phyloP scores from a whole-genome alignment of 2,888 invertebrate species.

The Gandaritis pyraliata region DNA sequence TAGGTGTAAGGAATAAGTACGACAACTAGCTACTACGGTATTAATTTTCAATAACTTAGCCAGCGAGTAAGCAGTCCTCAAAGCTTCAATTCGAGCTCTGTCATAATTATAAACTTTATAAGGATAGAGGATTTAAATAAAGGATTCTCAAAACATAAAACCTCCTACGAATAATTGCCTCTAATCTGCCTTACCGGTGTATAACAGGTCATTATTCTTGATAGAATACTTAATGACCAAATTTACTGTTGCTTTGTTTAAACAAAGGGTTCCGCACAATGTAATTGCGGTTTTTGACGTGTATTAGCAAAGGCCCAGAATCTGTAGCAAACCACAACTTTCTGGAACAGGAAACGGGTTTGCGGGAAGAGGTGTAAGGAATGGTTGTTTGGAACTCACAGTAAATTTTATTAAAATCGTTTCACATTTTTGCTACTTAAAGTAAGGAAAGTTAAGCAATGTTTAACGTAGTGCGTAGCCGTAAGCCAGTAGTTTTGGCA shows the following conservation, averaged over 20 bases:
- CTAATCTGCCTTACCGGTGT: conserved; percentile 12
- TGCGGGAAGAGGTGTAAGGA: conserved; percentile 42
- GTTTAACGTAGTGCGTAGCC: neutral
- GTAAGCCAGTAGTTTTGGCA: conserved; percentile 1
- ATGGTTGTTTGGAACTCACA: conserved; percentile 31
- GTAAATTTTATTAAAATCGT: conserved; percentile 19
- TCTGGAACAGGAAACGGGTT: conserved; percentile 40
- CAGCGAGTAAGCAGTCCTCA: too few species aligned
- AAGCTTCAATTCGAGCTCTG: too few species aligned
- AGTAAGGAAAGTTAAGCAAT: neutral
- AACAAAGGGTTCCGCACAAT: conserved; percentile 29
- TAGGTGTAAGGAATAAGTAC: too few species aligned
- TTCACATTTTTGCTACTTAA: conserved; percentile 5
- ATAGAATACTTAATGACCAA: conserved; percentile 29
- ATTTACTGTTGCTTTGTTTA: conserved; percentile 31
- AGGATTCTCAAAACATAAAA: conserved; percentile 8
- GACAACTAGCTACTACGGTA: too few species aligned
- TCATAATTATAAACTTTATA: too few species aligned
- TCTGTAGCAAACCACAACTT: conserved; percentile 51
- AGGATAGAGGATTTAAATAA: too few species aligned
- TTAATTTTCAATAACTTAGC: too few species aligned
- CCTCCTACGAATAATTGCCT: conserved; percentile 18
- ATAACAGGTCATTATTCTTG: conserved; percentile 23
- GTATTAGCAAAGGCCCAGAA: conserved; percentile 41
- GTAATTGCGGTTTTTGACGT: conserved; percentile 48